phyloP scores from a whole-genome alignment of 2,113 vertebrate species.

The Suncus etruscus region DNA sequence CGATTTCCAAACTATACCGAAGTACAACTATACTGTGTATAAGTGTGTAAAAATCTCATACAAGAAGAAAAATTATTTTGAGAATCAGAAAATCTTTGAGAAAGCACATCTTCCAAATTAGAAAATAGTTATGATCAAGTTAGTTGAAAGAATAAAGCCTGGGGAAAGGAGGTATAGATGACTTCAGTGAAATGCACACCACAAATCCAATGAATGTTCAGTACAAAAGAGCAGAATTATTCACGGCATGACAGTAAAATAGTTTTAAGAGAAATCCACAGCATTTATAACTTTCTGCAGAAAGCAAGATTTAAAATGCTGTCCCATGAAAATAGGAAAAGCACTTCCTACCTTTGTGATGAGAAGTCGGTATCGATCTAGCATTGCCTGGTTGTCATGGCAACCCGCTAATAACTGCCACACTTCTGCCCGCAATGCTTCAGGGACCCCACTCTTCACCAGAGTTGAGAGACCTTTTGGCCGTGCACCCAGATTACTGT shows the following conservation, averaged over 20 bases:
- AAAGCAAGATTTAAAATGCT: slow-evolving; percentile 38
- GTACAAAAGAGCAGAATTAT: slow-evolving; percentile 56
- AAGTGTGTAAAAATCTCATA: slow-evolving; percentile 39
- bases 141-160: background rate
- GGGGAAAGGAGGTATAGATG: background rate
- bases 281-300: background rate
- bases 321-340: background rate
- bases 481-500: slow-evolving; percentile 93
- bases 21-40: background rate
- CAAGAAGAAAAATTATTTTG: slow-evolving; percentile 23
- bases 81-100: slow-evolving; percentile 46
- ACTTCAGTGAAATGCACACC: slow-evolving; percentile 4
- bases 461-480: slow-evolving; percentile 93
- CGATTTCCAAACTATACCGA: slow-evolving; percentile 2
- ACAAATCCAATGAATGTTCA: slow-evolving; percentile 45
- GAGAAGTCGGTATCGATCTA: slow-evolving; percentile 96
- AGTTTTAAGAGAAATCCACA: slow-evolving; percentile 49
- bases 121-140: background rate
- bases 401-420: slow-evolving; percentile 98
- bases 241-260: background rate
- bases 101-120: slow-evolving; percentile 17
- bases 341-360: slow-evolving; percentile 94
- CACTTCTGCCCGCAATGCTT: slow-evolving; percentile 97
- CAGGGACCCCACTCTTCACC: slow-evolving; percentile 95
- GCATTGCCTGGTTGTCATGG: slow-evolving; percentile 95